These are phyloP conservation scores for Drosophila subsilvestris DNA, from an alignment of 2,888 invertebrate species.

Conservation along the genomic window DNA sequence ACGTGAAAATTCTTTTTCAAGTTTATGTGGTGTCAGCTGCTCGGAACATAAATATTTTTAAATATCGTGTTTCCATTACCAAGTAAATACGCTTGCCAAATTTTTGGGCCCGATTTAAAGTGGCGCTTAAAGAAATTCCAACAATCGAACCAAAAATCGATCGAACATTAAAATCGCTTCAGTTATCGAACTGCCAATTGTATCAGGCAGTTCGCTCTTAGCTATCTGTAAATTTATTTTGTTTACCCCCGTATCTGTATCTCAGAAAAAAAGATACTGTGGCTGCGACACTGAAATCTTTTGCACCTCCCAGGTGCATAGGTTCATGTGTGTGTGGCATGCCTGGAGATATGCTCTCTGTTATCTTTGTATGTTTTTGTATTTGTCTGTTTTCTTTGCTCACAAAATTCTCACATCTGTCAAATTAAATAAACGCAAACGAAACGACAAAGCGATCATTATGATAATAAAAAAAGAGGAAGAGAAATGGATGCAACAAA, in stretches of 20 bases:
- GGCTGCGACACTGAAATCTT: slow-evolving; percentile 28
- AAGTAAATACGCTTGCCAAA: no score
- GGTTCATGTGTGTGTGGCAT: slow-evolving; percentile 3
- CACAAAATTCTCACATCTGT: slow-evolving; percentile 75
- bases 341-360: slow-evolving; percentile 67
- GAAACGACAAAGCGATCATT: slow-evolving; percentile 30
- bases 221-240: neutral
- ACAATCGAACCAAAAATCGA: no score
- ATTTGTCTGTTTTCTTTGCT: slow-evolving; percentile 62
- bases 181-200: no score
- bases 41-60: no score
- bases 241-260: no score
- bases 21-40: no score
- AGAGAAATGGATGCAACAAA: neutral
- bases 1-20: no score
- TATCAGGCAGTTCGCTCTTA: no score
- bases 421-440: slow-evolving; percentile 44
- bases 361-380: slow-evolving; percentile 54
- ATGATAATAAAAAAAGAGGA: slow-evolving; percentile 15
- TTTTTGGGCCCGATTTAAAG: no score
- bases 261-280: slow-evolving; percentile 21
- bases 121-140: no score
- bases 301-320: slow-evolving; percentile 9
- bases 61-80: no score
- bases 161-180: no score